A percentile compares a stretch with the other conserved stretches of the same genome.
phyloP scores from a whole-genome alignment of 2,113 vertebrate species.

The Paedocypris sp. region DNA sequence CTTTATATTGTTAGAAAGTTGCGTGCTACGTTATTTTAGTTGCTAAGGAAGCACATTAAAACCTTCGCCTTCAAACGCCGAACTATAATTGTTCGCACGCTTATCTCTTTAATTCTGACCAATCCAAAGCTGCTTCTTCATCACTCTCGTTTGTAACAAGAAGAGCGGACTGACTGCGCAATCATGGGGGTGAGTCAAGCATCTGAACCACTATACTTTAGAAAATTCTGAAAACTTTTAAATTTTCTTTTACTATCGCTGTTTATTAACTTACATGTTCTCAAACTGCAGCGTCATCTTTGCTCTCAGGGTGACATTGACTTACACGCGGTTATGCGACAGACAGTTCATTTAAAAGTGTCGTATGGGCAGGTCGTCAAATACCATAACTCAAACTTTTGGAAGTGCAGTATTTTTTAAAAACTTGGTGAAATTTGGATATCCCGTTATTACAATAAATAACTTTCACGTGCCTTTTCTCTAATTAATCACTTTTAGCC shows the following conservation, averaged over 20 bases:
- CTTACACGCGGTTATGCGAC: constrained; percentile 59
- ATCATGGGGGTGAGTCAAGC: constrained; percentile 68
- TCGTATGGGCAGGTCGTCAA: too few relatives aligned
- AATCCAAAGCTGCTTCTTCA: constrained; percentile 58
- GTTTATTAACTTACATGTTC: too few relatives aligned
- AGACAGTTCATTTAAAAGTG: constrained; percentile 30
- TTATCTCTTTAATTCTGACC: too few relatives aligned
- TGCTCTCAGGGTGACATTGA: constrained; percentile 54
- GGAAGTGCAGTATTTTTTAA: too few relatives aligned
- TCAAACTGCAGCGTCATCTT: constrained; percentile 34
- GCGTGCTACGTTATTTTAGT: constrained; percentile 14
- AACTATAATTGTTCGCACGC: background rate
- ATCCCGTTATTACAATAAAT: constrained; percentile 42
- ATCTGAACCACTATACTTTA: background rate
- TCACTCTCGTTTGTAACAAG: constrained; percentile 57
- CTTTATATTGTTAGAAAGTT: constrained; percentile 16
- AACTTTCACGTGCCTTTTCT: constrained; percentile 44
- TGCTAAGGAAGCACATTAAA: too few relatives aligned
- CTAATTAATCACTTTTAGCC: constrained; percentile 57
- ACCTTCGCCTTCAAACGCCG: too few relatives aligned
- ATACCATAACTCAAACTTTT: background rate
- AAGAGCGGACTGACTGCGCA: constrained; percentile 59
- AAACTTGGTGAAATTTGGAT: too few relatives aligned
- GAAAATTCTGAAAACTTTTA: background rate
- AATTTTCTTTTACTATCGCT: too few relatives aligned